These are phyloP conservation scores for Rhineura floridana DNA, from an alignment of 2,113 vertebrate genomes.

Conservation along the genomic window DNA sequence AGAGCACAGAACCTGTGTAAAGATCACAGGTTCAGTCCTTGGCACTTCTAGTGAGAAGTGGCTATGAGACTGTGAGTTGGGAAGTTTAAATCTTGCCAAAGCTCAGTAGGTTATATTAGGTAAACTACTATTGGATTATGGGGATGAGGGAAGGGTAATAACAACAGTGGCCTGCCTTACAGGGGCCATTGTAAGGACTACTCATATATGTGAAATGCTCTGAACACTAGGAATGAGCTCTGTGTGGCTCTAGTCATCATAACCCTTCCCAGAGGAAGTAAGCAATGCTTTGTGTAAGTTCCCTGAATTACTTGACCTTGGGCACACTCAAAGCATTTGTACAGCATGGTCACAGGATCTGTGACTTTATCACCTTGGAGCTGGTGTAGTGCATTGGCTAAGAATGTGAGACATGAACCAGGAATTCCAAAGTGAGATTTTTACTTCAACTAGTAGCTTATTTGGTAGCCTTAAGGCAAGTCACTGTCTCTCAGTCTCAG, in stretches of 20 bases:
- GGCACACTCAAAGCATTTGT: not conserved
- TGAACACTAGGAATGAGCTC: no score
- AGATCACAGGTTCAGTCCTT: not conserved
- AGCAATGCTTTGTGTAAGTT: not conserved
- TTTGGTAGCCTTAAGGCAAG: not conserved
- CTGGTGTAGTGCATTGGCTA: no score
- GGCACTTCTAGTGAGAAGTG: not conserved
- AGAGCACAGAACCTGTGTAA: not conserved
- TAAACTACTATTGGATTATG: not conserved
- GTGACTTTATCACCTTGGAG: not conserved
- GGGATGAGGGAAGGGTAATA: not conserved
- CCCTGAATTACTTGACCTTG: not conserved
- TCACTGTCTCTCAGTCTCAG: no score
- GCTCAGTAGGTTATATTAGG: not conserved
- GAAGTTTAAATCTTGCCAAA: not conserved
- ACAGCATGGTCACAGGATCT: not conserved
- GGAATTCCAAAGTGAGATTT: not conserved
- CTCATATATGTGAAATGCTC: no score
- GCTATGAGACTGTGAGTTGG: not conserved
- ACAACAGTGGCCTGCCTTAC: accelerated
- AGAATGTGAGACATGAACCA: not conserved
- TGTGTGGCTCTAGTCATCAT: constrained; percentile 45
- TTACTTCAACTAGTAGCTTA: not conserved
- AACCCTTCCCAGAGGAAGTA: constrained; percentile 34
- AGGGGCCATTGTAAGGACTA: not conserved